Evolutionary conservation across 2,113 vertebrate species (phyloP).

Genomic region (Dolichallabes microphthalmus): DNA sequence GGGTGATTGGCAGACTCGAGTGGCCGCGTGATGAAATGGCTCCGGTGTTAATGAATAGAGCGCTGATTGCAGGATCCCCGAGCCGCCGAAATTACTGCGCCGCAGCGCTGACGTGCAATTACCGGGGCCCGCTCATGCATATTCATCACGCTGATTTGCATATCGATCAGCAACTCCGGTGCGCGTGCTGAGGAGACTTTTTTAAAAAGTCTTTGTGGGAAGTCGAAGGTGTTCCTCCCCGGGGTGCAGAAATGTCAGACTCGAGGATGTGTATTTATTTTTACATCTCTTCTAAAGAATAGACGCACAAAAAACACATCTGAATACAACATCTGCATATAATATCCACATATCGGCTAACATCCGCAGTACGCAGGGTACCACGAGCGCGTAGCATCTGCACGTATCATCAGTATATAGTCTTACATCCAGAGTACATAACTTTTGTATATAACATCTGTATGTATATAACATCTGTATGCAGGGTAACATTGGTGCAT

Average conservation of each 20-base stretch:
- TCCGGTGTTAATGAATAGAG: conserved; percentile 99
- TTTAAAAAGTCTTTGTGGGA: conserved; percentile 77
- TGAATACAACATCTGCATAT: neutral
- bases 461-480: too few species aligned
- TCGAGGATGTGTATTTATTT: conserved; percentile 12
- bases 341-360: neutral
- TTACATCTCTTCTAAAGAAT: conserved; percentile 4
- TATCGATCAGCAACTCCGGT: conserved; percentile 91
- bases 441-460: neutral
- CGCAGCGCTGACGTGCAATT: conserved; percentile 98
- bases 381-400: neutral
- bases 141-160: conserved; percentile 97
- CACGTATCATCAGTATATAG: neutral
- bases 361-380: neutral
- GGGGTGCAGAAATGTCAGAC: conserved; percentile 32
- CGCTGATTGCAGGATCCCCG: conserved; percentile 99
- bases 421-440: neutral
- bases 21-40: conserved; percentile 96
- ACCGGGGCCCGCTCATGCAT: conserved; percentile 95
- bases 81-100: conserved; percentile 95
- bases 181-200: conserved; percentile 82
- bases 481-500: too few species aligned
- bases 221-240: conserved; percentile 53
- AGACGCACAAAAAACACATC: neutral
- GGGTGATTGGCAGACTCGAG: conserved; percentile 97